These are phyloP conservation scores for Dicrurus megarhynchus DNA, from an alignment of 2,113 vertebrate genomes.

Conservation along the genomic window DNA sequence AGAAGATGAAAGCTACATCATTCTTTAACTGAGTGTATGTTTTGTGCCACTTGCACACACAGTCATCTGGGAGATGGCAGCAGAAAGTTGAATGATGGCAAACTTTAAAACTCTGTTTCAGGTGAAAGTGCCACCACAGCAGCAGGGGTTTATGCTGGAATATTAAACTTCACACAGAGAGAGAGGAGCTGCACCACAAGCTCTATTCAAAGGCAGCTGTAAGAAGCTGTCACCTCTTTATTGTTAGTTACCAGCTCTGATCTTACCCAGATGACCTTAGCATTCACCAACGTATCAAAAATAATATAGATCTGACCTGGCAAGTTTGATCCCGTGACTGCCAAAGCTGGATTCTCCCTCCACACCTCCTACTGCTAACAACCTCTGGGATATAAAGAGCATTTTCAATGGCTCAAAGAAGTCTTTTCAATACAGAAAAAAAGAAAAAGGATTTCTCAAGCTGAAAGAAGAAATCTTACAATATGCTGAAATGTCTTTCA, in stretches of 20 bases:
- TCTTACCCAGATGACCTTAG: background rate
- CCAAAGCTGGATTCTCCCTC: slow-evolving; percentile 6
- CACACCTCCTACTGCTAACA: background rate
- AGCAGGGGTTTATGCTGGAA: background rate
- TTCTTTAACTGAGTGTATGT: background rate
- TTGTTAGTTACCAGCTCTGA: background rate
- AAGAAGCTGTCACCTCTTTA: background rate
- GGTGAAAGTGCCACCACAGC: background rate
- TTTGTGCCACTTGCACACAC: background rate
- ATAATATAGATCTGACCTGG: background rate
- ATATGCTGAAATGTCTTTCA: background rate
- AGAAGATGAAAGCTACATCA: background rate
- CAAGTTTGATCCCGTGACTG: background rate
- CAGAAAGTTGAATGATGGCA: background rate
- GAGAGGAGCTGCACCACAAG: background rate
- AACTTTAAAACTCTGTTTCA: background rate
- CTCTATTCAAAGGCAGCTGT: background rate
- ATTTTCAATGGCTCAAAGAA: slow-evolving; percentile 7
- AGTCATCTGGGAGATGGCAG: background rate
- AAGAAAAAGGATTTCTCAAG: background rate
- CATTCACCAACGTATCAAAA: background rate
- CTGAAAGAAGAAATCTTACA: background rate
- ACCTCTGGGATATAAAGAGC: background rate
- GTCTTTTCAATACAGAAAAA: background rate
- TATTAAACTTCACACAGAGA: fast-evolving